These are phyloP conservation scores for Raja brachyura DNA, from an alignment of 2,113 vertebrate species.

Conservation along the genomic window DNA sequence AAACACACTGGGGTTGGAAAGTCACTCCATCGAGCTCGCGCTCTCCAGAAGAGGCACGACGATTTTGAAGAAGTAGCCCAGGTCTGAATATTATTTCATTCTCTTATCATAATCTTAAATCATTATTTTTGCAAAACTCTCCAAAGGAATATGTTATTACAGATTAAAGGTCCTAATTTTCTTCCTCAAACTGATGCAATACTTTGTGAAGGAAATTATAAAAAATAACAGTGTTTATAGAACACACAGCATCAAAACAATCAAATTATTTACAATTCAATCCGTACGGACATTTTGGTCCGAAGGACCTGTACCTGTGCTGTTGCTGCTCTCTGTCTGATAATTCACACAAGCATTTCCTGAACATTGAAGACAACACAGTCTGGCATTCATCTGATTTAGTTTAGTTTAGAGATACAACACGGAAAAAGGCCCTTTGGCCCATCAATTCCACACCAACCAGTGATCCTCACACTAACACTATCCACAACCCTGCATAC, in stretches of 20 bases:
- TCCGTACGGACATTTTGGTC: too few species aligned
- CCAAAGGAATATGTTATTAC: neutral
- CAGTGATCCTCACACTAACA: too few species aligned
- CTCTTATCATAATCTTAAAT: neutral
- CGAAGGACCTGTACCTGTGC: too few species aligned
- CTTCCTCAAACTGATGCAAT: neutral
- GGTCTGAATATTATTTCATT: slow-evolving; percentile 57
- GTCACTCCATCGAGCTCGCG: slow-evolving; percentile 82
- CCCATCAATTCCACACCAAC: too few species aligned
- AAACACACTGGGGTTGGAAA: slow-evolving; percentile 95
- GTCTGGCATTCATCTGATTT: neutral
- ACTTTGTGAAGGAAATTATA: slow-evolving; percentile 15
- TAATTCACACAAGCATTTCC: neutral
- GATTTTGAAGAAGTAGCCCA: slow-evolving; percentile 97
- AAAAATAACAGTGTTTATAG: neutral
- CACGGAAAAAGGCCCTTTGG: too few species aligned
- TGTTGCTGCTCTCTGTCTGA: too few species aligned
- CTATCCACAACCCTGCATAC: too few species aligned
- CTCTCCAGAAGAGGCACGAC: slow-evolving; percentile 88
- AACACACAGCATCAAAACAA: neutral
- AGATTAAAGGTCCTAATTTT: neutral
- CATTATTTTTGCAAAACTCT: neutral
- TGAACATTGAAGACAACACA: neutral
- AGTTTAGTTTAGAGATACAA: too few species aligned
- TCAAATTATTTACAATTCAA: neutral